Conservation (phyloP, 2,797 vertebrate species). For the Phylloscopus collybita region DNA sequence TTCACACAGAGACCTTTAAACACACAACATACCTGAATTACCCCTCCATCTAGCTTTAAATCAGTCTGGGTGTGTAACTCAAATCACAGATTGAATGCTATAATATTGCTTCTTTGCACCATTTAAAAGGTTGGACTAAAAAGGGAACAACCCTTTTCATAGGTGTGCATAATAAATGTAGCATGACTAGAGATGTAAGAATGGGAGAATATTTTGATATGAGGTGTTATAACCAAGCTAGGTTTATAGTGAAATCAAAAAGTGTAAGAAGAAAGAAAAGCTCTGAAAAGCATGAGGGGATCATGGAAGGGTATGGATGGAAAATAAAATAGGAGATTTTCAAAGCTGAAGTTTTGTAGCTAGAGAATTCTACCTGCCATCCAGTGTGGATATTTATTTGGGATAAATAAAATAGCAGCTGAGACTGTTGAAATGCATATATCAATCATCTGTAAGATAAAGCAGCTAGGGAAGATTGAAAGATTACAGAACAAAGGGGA, state of each 20-base stretch:
- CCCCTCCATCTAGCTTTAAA: conserved; percentile 7
- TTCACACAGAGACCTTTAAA: conserved; percentile 49
- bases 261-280: background rate
- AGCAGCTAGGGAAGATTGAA: conserved; percentile 16
- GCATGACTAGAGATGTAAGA: background rate
- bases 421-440: conserved; percentile 22
- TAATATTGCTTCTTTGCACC: background rate
- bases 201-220: conserved; percentile 5
- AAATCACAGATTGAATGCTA: background rate
- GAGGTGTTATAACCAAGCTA: background rate
- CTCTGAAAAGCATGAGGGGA: background rate
- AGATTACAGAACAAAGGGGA: conserved; percentile 42
- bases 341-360: conserved; percentile 20
- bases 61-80: background rate
- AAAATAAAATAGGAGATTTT: conserved; percentile 9
- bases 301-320: background rate
- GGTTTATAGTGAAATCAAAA: conserved; percentile 16
- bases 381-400: background rate
- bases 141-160: background rate
- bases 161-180: background rate
- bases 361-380: conserved; percentile 20
- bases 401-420: conserved; percentile 33
- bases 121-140: background rate
- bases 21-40: background rate
- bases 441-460: conserved; percentile 37